Percentiles rank a stretch among this genome's conserved stretches.
phyloP scores from a whole-genome alignment of 2,113 vertebrate species.

The Grus americana region DNA sequence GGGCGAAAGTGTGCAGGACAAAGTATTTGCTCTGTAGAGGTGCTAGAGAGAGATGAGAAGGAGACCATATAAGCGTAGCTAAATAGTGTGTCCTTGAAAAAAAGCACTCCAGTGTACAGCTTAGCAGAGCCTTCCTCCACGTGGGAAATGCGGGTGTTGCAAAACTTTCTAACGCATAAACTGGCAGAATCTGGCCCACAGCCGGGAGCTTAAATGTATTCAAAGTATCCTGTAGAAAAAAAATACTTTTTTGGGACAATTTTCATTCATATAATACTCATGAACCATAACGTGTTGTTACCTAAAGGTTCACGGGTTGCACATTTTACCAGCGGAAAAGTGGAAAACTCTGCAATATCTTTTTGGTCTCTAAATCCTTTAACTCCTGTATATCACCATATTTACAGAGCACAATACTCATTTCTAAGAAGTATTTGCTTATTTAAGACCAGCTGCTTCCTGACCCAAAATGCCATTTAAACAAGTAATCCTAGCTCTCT shows the following conservation, averaged over 20 bases:
- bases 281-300: neutral
- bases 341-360: neutral
- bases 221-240: neutral
- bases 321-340: neutral
- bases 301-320: neutral
- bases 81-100: neutral
- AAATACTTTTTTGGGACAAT: neutral
- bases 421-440: slow-evolving; percentile 37
- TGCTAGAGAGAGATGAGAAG: neutral
- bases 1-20: neutral
- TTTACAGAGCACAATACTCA: slow-evolving; percentile 1
- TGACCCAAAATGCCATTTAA: slow-evolving; percentile 35
- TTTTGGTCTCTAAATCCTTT: slow-evolving; percentile 4
- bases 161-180: neutral
- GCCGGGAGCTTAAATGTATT: neutral
- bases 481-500: slow-evolving; percentile 41
- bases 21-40: neutral
- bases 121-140: neutral
- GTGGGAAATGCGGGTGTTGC: neutral
- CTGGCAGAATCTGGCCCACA: neutral
- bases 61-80: neutral
- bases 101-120: neutral
- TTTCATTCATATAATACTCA: neutral
- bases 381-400: neutral
- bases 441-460: slow-evolving; percentile 14